Conservation (phyloP, 2,113 vertebrate species). For the Gila orcuttii region DNA sequence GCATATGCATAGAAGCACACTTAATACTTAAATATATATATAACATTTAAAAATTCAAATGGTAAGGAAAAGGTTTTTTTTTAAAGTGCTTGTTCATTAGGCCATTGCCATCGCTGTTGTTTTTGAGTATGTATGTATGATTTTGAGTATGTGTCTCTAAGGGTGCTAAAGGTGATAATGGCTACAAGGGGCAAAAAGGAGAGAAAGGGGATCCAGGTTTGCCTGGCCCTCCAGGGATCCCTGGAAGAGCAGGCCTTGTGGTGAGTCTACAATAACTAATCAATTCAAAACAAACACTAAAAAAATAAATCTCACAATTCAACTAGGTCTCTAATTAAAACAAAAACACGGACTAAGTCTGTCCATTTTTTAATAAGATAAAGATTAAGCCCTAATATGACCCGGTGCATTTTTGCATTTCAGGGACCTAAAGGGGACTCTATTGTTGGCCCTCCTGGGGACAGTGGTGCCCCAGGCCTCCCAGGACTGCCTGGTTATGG, state of each 20-base stretch:
- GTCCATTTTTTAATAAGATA: neutral
- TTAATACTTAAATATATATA: neutral
- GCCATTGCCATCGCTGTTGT: neutral
- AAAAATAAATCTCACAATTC: no score
- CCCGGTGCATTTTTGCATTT: neutral
- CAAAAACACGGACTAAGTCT: neutral
- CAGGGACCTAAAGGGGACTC: conserved; percentile 92
- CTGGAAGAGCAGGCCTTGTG: conserved; percentile 82
- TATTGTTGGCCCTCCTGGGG: conserved; percentile 83
- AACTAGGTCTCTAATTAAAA: neutral
- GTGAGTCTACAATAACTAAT: conserved; percentile 71
- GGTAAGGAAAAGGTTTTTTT: neutral
- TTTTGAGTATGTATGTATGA: neutral
- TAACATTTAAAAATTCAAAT: no score
- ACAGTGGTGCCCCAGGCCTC: conserved; percentile 81
- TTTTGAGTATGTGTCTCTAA: conserved; percentile 53
- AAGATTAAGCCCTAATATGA: neutral
- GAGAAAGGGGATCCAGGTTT: conserved; percentile 79
- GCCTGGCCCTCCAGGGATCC: conserved; percentile 79
- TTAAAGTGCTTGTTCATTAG: neutral
- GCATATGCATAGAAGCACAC: neutral
- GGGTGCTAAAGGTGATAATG: conserved; percentile 79
- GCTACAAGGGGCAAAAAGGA: conserved; percentile 80
- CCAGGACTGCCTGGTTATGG: conserved; percentile 85
- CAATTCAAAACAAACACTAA: neutral